phyloP scores from a whole-genome alignment of 2,113 vertebrate species.

The Globicephala melas region DNA sequence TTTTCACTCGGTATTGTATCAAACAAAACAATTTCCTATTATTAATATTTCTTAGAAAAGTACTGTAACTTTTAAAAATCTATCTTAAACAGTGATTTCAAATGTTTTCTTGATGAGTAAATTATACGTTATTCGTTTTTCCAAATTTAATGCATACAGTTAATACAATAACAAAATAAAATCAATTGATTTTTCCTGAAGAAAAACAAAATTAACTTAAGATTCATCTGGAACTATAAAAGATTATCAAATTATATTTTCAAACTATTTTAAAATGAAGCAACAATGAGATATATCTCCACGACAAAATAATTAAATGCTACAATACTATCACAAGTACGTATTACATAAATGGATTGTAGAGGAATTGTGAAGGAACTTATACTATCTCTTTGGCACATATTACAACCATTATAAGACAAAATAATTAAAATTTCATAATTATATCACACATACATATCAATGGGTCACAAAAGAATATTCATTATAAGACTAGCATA shows the following conservation, averaged over 20 bases:
- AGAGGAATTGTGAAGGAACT: not conserved
- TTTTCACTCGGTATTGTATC: not conserved
- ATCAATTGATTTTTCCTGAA: not conserved
- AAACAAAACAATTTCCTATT: not conserved
- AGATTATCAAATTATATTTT: not conserved
- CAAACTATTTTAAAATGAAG: not conserved
- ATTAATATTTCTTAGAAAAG: not conserved
- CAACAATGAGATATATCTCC: not conserved
- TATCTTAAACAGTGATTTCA: not conserved
- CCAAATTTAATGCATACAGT: not conserved
- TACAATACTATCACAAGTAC: not conserved
- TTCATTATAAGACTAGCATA: not conserved
- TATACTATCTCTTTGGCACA: not conserved
- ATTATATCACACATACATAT: not conserved
- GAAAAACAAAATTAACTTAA: not conserved
- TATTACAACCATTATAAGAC: not conserved
- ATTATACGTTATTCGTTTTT: not conserved
- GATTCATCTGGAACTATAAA: not conserved
- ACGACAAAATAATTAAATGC: not conserved
- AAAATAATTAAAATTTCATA: constrained; percentile 5
- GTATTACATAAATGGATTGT: not conserved
- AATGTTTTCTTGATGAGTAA: not conserved
- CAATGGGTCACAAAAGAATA: not conserved
- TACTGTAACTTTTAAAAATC: not conserved
- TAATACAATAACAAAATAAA: not conserved